Evolutionary conservation across 53 echinoderm and acorn worm genomes (phyloP).

Genomic region (Echinarachnius parma): DNA sequence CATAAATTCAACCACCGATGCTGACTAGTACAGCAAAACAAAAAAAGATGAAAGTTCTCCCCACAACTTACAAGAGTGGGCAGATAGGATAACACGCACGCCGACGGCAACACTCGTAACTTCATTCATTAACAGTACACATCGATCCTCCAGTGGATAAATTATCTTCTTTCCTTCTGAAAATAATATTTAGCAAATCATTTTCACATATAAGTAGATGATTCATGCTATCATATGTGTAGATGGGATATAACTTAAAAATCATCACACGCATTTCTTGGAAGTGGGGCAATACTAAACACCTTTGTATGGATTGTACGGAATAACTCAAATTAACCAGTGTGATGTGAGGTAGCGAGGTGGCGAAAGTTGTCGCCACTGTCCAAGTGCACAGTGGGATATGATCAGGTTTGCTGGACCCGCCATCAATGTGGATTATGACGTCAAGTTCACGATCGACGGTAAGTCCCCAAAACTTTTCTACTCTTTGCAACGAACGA

Average conservation of each 20-base stretch:
- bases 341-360: conserved; percentile 28
- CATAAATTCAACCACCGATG: not conserved
- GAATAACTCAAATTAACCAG: conserved; percentile 18
- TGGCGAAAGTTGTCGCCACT: not conserved
- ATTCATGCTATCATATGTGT: no score
- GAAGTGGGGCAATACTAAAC: no score
- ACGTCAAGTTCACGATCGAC: conserved; percentile 46
- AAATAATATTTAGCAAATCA: no score
- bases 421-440: conserved; percentile 36
- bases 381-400: conserved; percentile 27
- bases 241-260: no score
- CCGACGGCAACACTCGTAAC: conserved; percentile 20
- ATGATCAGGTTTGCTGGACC: conserved; percentile 45
- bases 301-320: conserved; percentile 13
- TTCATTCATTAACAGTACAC: conserved; percentile 8
- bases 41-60: no score
- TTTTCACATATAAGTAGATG: no score
- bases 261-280: no score
- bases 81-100: conserved; percentile 23
- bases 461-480: conserved; percentile 25
- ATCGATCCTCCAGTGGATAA: no score
- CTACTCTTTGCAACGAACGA: not conserved
- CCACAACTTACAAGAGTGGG: conserved; percentile 19
- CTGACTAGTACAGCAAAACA: not conserved
- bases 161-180: no score